phyloP scores from a whole-genome alignment of 2,113 vertebrate genomes.

The Picathartes gymnocephalus region DNA sequence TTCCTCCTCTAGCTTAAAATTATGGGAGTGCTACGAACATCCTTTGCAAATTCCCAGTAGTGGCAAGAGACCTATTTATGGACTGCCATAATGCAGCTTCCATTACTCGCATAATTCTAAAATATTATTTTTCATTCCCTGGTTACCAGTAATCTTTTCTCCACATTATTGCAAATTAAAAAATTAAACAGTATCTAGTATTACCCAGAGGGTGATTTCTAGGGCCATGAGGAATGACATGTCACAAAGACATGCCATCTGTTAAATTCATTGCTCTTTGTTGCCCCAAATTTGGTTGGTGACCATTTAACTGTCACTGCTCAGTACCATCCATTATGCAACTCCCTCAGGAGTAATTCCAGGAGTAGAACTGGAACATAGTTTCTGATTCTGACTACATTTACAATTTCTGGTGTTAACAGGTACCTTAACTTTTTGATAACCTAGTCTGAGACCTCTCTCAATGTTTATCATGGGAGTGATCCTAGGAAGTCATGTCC shows the following conservation, averaged over 20 bases:
- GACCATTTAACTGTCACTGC: background rate
- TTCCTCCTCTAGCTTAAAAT: background rate
- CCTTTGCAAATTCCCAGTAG: background rate
- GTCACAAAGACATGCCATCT: background rate
- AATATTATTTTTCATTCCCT: background rate
- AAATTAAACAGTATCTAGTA: background rate
- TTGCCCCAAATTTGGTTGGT: background rate
- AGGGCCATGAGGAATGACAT: background rate
- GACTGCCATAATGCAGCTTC: background rate
- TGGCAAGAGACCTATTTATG: background rate
- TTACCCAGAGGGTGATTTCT: slow-evolving; percentile 1
- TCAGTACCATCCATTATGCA: background rate
- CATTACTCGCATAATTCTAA: background rate
- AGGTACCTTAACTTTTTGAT: background rate
- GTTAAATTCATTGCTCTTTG: background rate
- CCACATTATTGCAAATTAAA: background rate
- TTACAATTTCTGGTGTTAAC: background rate
- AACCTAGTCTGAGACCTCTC: background rate
- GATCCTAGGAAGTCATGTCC: background rate
- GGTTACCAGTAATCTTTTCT: background rate
- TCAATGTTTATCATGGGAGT: background rate
- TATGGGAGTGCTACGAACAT: background rate
- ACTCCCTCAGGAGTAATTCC: background rate
- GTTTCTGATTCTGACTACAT: background rate
- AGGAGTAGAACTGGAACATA: background rate